Percentiles rank a stretch among this genome's conserved stretches.
phyloP scores from a whole-genome alignment of 2,113 vertebrate species.

The Scomber japonicus region DNA sequence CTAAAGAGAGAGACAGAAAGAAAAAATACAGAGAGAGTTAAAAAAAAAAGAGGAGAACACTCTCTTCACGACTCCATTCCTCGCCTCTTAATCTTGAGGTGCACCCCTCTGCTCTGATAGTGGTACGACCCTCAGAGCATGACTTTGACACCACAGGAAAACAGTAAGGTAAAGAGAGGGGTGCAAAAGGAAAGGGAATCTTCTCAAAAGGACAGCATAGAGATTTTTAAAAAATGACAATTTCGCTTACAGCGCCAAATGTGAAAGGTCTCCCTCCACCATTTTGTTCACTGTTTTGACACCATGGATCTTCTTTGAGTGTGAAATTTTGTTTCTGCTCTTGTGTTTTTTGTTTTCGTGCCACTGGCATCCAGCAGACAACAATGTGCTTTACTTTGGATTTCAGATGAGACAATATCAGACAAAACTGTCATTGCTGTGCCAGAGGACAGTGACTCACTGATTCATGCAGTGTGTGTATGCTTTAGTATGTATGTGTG shows the following conservation, averaged over 20 bases:
- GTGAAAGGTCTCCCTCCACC: conserved; percentile 67
- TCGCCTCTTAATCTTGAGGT: conserved; percentile 51
- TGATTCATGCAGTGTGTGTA: conserved; percentile 62
- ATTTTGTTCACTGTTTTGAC: conserved; percentile 56
- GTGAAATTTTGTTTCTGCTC: conserved; percentile 62
- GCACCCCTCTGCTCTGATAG: conserved; percentile 52
- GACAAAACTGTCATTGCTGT: conserved; percentile 51
- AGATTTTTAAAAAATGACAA: conserved; percentile 42
- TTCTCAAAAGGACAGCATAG: conserved; percentile 44
- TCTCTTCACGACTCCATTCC: conserved; percentile 38
- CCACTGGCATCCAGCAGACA: conserved; percentile 71
- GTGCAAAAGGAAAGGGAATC: conserved; percentile 45
- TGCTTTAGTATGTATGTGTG: conserved; percentile 15
- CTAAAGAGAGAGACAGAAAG: conserved; percentile 71
- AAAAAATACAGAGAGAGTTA: conserved; percentile 55
- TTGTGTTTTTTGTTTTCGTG: conserved; percentile 43
- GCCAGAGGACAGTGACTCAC: conserved; percentile 59
- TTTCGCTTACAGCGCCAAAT: conserved; percentile 67
- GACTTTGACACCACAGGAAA: conserved; percentile 59
- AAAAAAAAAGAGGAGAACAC: conserved; percentile 52
- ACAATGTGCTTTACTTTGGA: conserved; percentile 69
- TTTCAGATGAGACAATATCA: conserved; percentile 53
- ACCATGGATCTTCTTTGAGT: conserved; percentile 59
- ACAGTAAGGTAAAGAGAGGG: conserved; percentile 45
- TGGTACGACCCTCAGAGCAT: conserved; percentile 51